These are phyloP conservation scores for Mythimna pallens DNA, from an alignment of 2,888 invertebrate genomes.

Conservation along the genomic window DNA sequence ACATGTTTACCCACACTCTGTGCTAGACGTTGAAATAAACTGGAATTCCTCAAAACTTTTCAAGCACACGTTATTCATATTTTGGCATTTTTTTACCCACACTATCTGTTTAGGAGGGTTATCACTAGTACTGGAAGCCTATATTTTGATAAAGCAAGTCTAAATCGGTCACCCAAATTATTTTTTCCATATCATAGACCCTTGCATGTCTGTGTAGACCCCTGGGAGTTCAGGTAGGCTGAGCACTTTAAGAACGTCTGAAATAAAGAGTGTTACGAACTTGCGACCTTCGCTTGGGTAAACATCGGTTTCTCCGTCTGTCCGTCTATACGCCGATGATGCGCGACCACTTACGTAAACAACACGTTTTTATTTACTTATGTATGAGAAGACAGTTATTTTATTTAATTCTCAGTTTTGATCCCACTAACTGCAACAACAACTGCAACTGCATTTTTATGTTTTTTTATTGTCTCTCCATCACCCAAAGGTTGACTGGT, in stretches of 20 bases:
- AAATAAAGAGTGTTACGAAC: slow-evolving; percentile 52
- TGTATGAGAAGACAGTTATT: slow-evolving; percentile 3
- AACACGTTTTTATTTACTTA: slow-evolving; percentile 16
- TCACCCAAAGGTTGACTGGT: too few species aligned
- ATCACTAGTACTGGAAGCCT: background rate
- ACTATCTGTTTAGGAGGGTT: too few species aligned
- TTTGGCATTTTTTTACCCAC: background rate
- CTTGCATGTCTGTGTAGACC: background rate
- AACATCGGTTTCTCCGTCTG: slow-evolving; percentile 51
- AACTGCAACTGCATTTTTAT: too few species aligned
- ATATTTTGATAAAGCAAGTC: background rate
- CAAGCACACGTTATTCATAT: background rate
- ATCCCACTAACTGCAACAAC: too few species aligned
- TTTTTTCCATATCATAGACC: background rate
- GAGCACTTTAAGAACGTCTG: background rate
- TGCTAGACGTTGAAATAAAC: slow-evolving; percentile 37
- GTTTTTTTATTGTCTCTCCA: too few species aligned
- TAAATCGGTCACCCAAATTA: background rate
- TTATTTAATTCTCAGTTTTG: too few species aligned
- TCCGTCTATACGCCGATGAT: slow-evolving; percentile 21
- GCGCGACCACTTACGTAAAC: slow-evolving; percentile 50
- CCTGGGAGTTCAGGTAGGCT: background rate
- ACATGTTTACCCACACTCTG: too few species aligned
- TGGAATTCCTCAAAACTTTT: background rate
- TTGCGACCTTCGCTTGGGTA: slow-evolving; percentile 57